These are phyloP conservation scores for Geopemphigus sp. DNA, from an alignment of 1,140 invertebrate species.

Conservation along the genomic window DNA sequence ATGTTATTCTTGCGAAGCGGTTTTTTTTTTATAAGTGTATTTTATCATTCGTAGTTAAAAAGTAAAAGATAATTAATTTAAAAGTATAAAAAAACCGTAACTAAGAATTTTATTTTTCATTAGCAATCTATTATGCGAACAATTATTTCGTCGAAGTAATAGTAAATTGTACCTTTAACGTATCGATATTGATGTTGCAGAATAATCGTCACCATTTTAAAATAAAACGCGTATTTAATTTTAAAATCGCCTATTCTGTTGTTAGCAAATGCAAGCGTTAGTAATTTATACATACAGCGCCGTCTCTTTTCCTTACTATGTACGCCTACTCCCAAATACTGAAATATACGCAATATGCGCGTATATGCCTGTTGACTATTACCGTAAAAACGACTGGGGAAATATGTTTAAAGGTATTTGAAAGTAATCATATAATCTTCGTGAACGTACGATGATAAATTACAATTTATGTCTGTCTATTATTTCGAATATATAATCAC, in stretches of 20 bases:
- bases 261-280: background rate
- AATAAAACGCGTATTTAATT: background rate
- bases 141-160: no score
- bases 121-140: no score
- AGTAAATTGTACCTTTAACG: no score
- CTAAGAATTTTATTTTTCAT: no score
- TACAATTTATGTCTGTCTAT: background rate
- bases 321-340: background rate
- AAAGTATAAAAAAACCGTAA: no score
- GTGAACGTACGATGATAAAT: background rate
- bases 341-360: background rate
- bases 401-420: background rate
- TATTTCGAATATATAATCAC: background rate
- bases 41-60: no score
- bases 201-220: no score
- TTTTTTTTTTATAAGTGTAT: no score
- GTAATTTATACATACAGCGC: background rate
- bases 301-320: background rate
- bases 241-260: background rate
- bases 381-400: background rate
- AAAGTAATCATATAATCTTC: background rate
- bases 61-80: no score
- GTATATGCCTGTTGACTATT: background rate
- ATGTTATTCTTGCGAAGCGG: no score
- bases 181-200: no score